Conservation (phyloP, 2,797 vertebrate species). For the Halcyon chelicuti region DNA sequence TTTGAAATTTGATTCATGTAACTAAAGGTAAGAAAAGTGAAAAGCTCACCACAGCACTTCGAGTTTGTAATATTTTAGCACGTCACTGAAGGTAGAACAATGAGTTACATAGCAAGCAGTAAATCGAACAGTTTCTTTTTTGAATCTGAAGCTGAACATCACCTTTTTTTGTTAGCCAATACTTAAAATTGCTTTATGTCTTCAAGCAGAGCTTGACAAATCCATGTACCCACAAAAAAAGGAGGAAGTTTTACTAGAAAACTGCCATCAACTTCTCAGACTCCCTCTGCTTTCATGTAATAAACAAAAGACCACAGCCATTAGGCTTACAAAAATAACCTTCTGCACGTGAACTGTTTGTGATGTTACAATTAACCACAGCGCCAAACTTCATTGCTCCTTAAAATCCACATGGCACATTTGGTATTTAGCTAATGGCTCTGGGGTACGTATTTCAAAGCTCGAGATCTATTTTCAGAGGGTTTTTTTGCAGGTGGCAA, state of each 20-base stretch:
- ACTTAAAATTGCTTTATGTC: neutral
- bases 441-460: neutral
- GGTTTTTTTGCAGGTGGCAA: neutral
- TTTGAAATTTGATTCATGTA: neutral
- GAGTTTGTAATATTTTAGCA: neutral
- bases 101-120: neutral
- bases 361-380: neutral
- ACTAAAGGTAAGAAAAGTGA: neutral
- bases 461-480: neutral
- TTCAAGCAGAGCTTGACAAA: neutral
- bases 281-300: neutral
- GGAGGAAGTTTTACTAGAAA: neutral
- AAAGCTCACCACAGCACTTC: neutral
- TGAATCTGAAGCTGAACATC: neutral
- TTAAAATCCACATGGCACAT: neutral
- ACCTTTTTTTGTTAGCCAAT: neutral
- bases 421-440: neutral
- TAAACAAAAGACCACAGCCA: neutral
- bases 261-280: neutral
- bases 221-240: neutral
- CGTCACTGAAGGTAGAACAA: neutral
- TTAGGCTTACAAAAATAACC: neutral
- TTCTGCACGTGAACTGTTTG: neutral
- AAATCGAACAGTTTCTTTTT: neutral
- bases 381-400: neutral